Evolutionary conservation across 1,140 invertebrate species (phyloP).

Genomic region (Tribolium castaneum): DNA sequence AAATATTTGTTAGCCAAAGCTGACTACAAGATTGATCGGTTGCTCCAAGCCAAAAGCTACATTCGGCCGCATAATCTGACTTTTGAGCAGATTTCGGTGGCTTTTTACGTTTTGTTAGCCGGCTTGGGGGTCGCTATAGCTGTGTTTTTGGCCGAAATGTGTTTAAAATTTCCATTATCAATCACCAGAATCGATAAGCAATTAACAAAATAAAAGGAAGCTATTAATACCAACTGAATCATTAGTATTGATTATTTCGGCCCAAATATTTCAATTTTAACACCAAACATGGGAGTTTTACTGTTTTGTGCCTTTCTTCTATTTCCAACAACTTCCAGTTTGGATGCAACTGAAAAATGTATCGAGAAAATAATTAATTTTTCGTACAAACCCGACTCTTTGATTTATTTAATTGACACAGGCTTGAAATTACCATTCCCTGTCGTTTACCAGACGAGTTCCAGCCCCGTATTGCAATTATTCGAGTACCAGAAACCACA

Average conservation of each 20-base stretch:
- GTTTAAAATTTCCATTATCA: not conserved
- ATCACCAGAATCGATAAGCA: no score
- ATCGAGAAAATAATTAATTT: no score
- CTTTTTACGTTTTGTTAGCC: not conserved
- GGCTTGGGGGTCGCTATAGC: not conserved
- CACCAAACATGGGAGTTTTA: no score
- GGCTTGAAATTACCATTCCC: not conserved
- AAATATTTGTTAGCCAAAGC: not conserved
- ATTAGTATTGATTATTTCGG: no score
- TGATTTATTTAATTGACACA: not conserved
- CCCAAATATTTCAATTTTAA: no score
- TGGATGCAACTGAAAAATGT: no score
- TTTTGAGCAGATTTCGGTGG: not conserved
- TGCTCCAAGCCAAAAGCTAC: not conserved
- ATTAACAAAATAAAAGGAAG: no score
- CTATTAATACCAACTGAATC: no score
- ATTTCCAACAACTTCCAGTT: no score
- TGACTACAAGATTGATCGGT: not conserved
- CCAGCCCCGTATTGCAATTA: not conserved
- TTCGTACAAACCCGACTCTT: not conserved
- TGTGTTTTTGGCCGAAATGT: not conserved
- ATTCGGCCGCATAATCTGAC: not conserved
- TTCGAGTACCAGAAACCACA: not conserved
- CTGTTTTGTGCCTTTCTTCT: no score
- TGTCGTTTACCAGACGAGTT: not conserved